A percentile compares a stretch with the other conserved stretches of the same genome.
Conservation (phyloP, 2,113 vertebrate species). For the Charadrius vociferus region DNA sequence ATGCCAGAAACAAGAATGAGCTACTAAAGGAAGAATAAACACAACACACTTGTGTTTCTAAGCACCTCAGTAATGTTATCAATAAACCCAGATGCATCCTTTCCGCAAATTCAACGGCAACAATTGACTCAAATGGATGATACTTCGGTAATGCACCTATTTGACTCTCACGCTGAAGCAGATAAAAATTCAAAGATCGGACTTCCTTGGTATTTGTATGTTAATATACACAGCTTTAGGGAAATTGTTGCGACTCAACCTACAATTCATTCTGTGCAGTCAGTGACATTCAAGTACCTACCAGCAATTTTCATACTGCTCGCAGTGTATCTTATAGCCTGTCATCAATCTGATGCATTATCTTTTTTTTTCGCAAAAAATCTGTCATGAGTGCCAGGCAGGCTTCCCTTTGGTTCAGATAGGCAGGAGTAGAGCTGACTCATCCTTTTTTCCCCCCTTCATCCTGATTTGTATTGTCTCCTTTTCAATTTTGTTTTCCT, state of each 20-base stretch:
- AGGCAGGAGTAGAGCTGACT: not conserved
- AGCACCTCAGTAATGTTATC: conserved; percentile 24
- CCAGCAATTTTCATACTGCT: conserved; percentile 17
- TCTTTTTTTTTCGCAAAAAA: not conserved
- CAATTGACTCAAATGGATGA: conserved; percentile 39
- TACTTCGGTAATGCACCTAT: not conserved
- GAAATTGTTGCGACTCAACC: conserved; percentile 11
- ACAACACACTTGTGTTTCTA: not conserved
- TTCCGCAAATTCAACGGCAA: not conserved
- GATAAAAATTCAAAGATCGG: conserved; percentile 46
- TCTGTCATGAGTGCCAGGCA: not conserved
- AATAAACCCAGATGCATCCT: conserved; percentile 30
- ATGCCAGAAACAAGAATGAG: not conserved
- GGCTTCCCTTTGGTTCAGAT: not conserved
- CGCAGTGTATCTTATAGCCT: not conserved
- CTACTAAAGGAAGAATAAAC: conserved; percentile 4
- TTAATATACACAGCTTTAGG: conserved; percentile 40
- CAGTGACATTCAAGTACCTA: conserved; percentile 20
- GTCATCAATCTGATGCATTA: not conserved
- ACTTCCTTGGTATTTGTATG: conserved; percentile 35
- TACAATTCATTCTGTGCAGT: not conserved
- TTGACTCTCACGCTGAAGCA: conserved; percentile 21
- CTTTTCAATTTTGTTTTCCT: not conserved
- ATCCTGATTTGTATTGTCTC: not conserved
- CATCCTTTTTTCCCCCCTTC: not conserved